Evolutionary conservation across 2,113 vertebrate species (phyloP), one percentile per base, ranked within the genome.

Genomic region (Chloebia gouldiae): DNA sequence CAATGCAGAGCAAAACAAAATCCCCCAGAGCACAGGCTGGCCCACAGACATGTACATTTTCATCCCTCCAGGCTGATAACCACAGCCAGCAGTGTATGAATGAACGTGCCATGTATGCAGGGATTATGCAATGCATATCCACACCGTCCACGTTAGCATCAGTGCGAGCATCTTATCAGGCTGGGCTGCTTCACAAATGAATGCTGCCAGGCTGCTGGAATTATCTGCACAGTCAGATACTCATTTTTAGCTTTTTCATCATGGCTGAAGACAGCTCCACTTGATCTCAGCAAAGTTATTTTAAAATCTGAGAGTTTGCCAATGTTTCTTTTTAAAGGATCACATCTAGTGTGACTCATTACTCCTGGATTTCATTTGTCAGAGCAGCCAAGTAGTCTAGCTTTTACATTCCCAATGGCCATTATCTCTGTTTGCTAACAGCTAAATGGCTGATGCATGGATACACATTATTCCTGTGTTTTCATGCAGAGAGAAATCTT

Each of bases 321-420:
- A 97, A 95, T 69, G 73, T 93, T 97, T 97, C 86, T 95, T 97
- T 97, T 95, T 95, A 96, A 97, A 95, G 93, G 92, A 95, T 96
- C 90, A 24, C 70, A 92, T 97, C 91, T 95, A 89, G 51, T 81
- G 68, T 97, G 96, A 97, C 79, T 97, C 97, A 97, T 97, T 98
- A 95, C 88, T 85, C 81, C 60, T 78, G 80, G 75, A 94, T 97
- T 97, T 95, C 78, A 95, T 95, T 98, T 97, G 86, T 97, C 93
- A 97, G 66, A 95, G 89, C 78, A 96, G 86, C 88, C 72, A 88
- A 73, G 92, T 73, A 88, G 73, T 81, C 80, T 89, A 87, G 69
- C 73, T 95, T 95, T 96, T 91, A 92, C 86, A 81, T 97, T 94
- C 91, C 81, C 94, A 54, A 7, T 79, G 77, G 95, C 66, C 95